Evolutionary conservation across 1,140 invertebrate species (phyloP), one percentile per base, ranked within the genome.

Genomic region (Drosophila kanapiae): DNA sequence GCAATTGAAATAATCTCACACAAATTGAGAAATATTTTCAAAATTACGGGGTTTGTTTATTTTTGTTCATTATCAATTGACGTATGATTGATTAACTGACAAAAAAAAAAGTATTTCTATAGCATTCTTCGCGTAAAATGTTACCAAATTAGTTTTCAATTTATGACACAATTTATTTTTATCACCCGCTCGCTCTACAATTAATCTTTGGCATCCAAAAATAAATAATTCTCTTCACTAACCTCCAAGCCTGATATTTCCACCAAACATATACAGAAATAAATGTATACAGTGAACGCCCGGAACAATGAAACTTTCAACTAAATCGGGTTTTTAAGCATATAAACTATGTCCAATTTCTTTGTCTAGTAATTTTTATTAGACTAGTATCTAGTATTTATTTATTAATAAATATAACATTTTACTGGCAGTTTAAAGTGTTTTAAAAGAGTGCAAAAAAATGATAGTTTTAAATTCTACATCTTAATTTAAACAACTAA

Each of bases 81-180:
- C 0, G 62, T 11, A 37, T 62, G 63, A 67, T 47, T 45, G n/a
- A 67, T 62, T 29, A 47, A 47, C 33, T 18, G 43, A 64, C 14
- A 23, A 10, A 61, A 4, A 31, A 10, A 53, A 53, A 27, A 10
- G 37, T 13, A 53, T 35, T 69, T 69, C 38, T 54, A 56, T 69
- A 37, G 31, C 18, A 18, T 54, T 68, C 60, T 33, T 10, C 37
- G 13, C n/a, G 0, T 5, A 5, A 27, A 42, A 45, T 16, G 14
- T 38, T 54, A 48, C 23, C 38, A 37, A 69, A 71, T 71, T 45
- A 69, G 42, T 48, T 71, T 38, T 37, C 64, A 71, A 71, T 71
- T 71, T 69, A 71, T 71, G 68, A 71, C 68, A 71, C 42, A 40
- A 57, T 57, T 57, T 70, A 71, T 69, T 69, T 71, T 40, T 70